Conservation (phyloP, 2,888 invertebrate species). For the Zelleria hepariella region DNA sequence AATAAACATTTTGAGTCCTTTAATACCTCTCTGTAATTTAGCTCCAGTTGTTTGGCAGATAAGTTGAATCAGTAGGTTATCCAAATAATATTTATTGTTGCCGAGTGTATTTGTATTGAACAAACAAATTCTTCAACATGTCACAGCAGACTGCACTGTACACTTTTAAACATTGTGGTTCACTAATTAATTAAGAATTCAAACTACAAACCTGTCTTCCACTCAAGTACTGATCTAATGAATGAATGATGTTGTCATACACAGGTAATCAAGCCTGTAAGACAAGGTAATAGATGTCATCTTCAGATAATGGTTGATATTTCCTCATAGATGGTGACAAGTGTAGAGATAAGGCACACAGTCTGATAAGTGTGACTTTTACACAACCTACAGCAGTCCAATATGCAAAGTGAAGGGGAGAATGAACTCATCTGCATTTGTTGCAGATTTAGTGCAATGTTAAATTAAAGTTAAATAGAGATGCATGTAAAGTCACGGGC, state of each 20-base stretch:
- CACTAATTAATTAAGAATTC: not conserved
- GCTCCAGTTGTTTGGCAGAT: not conserved
- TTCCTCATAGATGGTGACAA: not conserved
- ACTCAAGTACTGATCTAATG: not conserved
- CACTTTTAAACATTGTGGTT: too few relatives aligned
- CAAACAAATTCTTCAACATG: not conserved
- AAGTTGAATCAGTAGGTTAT: not conserved
- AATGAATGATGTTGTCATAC: not conserved
- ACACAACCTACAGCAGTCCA: not conserved
- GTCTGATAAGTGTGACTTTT: not conserved
- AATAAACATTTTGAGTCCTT: not conserved
- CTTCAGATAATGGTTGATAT: not conserved
- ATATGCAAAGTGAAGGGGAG: not conserved
- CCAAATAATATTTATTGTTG: not conserved
- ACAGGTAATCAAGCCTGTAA: not conserved
- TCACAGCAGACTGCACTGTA: not conserved
- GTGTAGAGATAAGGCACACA: not conserved
- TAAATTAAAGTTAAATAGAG: not conserved
- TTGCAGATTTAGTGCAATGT: not conserved
- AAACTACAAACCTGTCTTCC: not conserved
- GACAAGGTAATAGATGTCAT: not conserved
- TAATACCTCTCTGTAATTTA: not conserved
- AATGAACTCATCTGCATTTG: not conserved
- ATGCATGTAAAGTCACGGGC: not conserved
- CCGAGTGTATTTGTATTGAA: not conserved